A percentile compares a stretch with the other conserved stretches of the same genome.
Evolutionary conservation across 2,888 invertebrate species (phyloP).

Genomic region (Drosophila rubida): DNA sequence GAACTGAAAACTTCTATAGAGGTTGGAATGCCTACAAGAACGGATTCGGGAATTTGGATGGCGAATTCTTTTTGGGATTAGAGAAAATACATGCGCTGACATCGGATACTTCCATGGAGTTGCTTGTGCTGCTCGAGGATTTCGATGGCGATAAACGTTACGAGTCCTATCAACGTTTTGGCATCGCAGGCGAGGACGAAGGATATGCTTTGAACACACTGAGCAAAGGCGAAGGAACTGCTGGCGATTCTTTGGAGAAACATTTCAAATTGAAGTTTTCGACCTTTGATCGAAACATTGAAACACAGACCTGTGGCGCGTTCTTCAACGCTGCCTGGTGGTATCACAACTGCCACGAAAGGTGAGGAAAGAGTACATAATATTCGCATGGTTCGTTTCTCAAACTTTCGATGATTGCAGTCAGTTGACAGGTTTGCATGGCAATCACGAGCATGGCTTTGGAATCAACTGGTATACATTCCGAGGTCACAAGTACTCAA

Average conservation of each 20-base stretch:
- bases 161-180: conserved; percentile 32
- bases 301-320: not conserved
- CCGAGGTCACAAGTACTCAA: not conserved
- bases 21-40: conserved; percentile 40
- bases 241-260: conserved; percentile 39
- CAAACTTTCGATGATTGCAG: not conserved
- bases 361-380: not conserved
- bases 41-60: conserved; percentile 40
- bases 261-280: conserved; percentile 17
- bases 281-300: not conserved
- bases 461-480: conserved; percentile 7
- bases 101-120: conserved; percentile 10
- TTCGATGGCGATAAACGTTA: conserved; percentile 18
- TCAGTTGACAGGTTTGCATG: not conserved
- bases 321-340: not conserved
- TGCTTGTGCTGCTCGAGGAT: conserved; percentile 34
- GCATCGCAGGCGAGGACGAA: conserved; percentile 26
- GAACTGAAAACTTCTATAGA: conserved; percentile 40
- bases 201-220: conserved; percentile 22
- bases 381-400: no score
- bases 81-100: conserved; percentile 50
- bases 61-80: conserved; percentile 50
- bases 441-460: not conserved
- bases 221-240: conserved; percentile 32
- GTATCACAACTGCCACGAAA: not conserved